phyloP scores from a whole-genome alignment of 1,140 invertebrate genomes.

The Gonioctena quinquepunctata region DNA sequence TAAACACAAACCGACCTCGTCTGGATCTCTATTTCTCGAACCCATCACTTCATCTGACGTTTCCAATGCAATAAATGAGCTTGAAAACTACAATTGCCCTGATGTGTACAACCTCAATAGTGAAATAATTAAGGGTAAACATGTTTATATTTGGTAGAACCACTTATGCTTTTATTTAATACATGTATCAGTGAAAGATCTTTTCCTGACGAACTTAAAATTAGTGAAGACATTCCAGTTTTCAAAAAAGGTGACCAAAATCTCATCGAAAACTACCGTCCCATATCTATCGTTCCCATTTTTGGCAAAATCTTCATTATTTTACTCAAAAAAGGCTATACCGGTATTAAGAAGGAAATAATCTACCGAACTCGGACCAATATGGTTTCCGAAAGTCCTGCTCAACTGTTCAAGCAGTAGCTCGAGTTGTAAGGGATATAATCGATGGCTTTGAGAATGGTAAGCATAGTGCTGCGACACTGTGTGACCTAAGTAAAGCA shows the following conservation, averaged over 20 bases:
- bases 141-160: too few relatives aligned
- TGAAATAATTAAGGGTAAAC: too few relatives aligned
- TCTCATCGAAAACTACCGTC: neutral
- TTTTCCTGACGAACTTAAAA: neutral
- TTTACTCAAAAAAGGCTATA: neutral
- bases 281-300: slow-evolving; percentile 6
- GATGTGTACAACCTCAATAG: too few relatives aligned
- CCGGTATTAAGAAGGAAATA: neutral
- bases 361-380: neutral
- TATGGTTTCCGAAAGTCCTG: neutral
- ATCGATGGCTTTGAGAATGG: neutral
- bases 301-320: neutral
- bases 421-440: neutral
- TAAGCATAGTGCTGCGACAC: neutral
- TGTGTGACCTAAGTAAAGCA: slow-evolving; percentile 6
- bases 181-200: neutral
- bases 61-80: too few relatives aligned
- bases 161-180: too few relatives aligned
- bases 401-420: neutral
- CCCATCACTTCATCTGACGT: too few relatives aligned
- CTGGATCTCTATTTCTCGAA: too few relatives aligned
- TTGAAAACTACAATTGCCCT: too few relatives aligned
- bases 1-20: too few relatives aligned
- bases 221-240: slow-evolving; percentile 2
- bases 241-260: slow-evolving; percentile 4